A percentile compares a stretch with the other conserved stretches of the same genome.
phyloP scores from a whole-genome alignment of 2,113 vertebrate species.

The Syngnathoides biaculeatus region DNA sequence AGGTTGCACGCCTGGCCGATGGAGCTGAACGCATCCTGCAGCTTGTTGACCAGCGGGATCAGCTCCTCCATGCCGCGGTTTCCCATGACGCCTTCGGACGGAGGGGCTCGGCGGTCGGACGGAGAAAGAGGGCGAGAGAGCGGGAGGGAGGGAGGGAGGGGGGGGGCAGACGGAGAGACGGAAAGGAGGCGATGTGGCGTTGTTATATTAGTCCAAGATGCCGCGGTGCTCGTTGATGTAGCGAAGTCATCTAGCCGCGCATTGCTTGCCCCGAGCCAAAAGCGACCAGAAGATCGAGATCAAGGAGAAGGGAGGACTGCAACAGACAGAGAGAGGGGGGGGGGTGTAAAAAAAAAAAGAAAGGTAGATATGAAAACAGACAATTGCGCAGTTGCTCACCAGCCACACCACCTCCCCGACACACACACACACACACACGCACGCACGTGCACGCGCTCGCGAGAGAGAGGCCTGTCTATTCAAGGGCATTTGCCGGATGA shows the following conservation, averaged over 20 bases:
- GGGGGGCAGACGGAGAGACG: constrained; percentile 2
- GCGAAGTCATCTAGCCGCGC: constrained; percentile 67
- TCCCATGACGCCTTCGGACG: constrained; percentile 68
- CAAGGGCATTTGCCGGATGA: constrained; percentile 65
- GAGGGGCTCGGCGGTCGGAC: constrained; percentile 50
- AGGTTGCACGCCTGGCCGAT: constrained; percentile 87
- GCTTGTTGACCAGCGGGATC: constrained; percentile 88
- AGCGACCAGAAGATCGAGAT: constrained; percentile 1
- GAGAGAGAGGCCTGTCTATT: constrained; percentile 27
- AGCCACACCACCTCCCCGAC: constrained; percentile 12
- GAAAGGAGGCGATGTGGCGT: constrained; percentile 14
- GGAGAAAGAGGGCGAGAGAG: constrained; percentile 4
- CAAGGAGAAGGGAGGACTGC: constrained; percentile 15
- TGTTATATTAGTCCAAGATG: constrained; percentile 65
- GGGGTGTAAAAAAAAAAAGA: constrained; percentile 14
- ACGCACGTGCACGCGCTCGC: background rate
- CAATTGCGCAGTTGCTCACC: constrained; percentile 68
- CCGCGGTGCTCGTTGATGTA: constrained; percentile 64
- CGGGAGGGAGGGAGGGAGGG: background rate
- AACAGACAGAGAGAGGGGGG: constrained; percentile 1
- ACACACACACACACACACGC: constrained; percentile 17
- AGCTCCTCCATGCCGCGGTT: constrained; percentile 90
- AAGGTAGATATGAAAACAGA: constrained; percentile 42
- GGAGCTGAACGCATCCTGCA: constrained; percentile 91
- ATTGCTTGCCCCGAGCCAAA: constrained; percentile 55